These are phyloP conservation scores for Hyphantria cunea DNA, from an alignment of 1,140 invertebrate species.

Conservation along the genomic window DNA sequence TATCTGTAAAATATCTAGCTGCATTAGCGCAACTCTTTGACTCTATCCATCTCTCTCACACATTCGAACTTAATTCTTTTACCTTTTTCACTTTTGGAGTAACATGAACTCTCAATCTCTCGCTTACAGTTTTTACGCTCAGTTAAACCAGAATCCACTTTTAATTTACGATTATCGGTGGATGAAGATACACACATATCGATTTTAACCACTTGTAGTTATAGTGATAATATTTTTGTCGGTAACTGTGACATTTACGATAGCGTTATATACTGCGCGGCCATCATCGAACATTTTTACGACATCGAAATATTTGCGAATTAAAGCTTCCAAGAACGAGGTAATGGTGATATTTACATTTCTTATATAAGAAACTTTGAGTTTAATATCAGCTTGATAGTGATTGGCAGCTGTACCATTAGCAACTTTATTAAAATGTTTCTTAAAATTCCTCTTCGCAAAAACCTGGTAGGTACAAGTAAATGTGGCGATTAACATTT, in stretches of 20 bases:
- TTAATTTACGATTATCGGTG: slow-evolving; percentile 78
- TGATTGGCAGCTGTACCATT: slow-evolving; percentile 52
- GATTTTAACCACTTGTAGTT: slow-evolving; percentile 24
- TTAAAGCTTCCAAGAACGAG: slow-evolving; percentile 33
- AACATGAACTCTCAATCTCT: slow-evolving; percentile 78
- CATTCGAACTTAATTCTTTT: slow-evolving; percentile 48
- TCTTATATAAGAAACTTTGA: slow-evolving; percentile 32
- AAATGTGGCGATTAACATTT: slow-evolving; percentile 65
- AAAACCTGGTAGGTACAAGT: slow-evolving; percentile 46
- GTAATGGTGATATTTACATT: slow-evolving; percentile 37
- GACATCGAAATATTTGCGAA: slow-evolving; percentile 51
- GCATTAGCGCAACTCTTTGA: slow-evolving; percentile 47
- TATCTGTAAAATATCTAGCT: slow-evolving; percentile 20
- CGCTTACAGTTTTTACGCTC: slow-evolving; percentile 78
- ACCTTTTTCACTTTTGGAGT: slow-evolving; percentile 69
- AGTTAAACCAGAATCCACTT: slow-evolving; percentile 66
- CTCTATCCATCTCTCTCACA: slow-evolving; percentile 59
- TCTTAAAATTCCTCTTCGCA: slow-evolving; percentile 47
- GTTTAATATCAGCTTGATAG: slow-evolving; percentile 40
- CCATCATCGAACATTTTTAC: slow-evolving; percentile 55
- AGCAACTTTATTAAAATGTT: slow-evolving; percentile 57
- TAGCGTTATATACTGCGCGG: slow-evolving; percentile 56
- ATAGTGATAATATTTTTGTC: slow-evolving; percentile 24
- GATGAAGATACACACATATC: slow-evolving; percentile 63
- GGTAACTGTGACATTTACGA: slow-evolving; percentile 54